Evolutionary conservation across 2,888 invertebrate genomes (phyloP), one percentile per base, ranked within the genome.

Genomic region (Noctua janthe): DNA sequence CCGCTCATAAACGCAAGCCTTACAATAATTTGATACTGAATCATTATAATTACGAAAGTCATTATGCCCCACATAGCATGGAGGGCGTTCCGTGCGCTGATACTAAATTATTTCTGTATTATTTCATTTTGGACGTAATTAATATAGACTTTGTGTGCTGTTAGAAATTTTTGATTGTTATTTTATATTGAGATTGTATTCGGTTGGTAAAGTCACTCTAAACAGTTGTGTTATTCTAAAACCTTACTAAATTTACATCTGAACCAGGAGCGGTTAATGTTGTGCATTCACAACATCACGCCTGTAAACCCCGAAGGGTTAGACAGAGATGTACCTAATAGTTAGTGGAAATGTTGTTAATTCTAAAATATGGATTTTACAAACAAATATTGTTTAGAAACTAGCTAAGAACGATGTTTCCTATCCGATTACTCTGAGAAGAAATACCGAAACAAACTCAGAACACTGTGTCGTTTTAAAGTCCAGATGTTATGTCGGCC

Each of bases 21-120:
- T 88, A 91, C 90, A 92, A 92, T 93, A 92, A 94, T 94, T 91
- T 91, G 92, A 93, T 92, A 92, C 91, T 90, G 92, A 93, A 94
- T 92, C 90, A 92, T 91, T 91, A 88, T 89, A 89, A 91, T 93
- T 92, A 89, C 88, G 91, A 91, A 90, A 92, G 82, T 83, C 89
- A 90, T 91, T 90, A 89, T 88, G 90, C 88, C 86, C 91, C 90
- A 90, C 87, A 90, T 90, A 82, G 59, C 81, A 89, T 88, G 83
- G 89, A 86, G 87, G 89, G 86, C 86, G 89, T 86, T 86, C 80
- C 87, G 84, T 81, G 78, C 85, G 69, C 77, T 70, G 85, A 86
- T 91, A 83, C 76, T 74, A 82, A 86, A 86, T 71, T 76, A 81
- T 86, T 90, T 85, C 81, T 78, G 74, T 82, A 71, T 81, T 82